Base-by-base conservation (phyloP, 2,888 invertebrate genomes). In the Theodoxus fluviatilis region DNA sequence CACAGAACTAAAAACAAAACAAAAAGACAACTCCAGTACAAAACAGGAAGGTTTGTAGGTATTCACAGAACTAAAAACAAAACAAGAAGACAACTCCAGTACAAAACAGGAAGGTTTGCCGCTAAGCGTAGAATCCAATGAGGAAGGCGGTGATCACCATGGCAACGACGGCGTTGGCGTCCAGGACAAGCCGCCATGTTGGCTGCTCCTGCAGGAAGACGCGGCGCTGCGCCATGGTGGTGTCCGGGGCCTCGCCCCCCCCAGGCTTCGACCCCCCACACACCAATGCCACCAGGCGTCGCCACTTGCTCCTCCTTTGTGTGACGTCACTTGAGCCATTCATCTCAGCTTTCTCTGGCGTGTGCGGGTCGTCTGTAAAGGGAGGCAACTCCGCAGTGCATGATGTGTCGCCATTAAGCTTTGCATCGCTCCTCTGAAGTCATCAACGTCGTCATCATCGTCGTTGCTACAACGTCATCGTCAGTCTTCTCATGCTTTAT, bases 71-170 rank as follows among this genome's bases (percentile, higher is more conserved):
- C n/a, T n/a, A n/a, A n/a, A n/a, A n/a, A n/a, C n/a, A n/a, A n/a
- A n/a, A n/a, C n/a, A n/a, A n/a, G n/a, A n/a, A n/a, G n/a, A n/a
- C n/a, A n/a, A n/a, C n/a, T n/a, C n/a, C n/a, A n/a, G n/a, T n/a
- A n/a, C n/a, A n/a, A n/a, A n/a, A n/a, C n/a, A n/a, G n/a, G n/a
- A n/a, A n/a, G n/a, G n/a, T n/a, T n/a, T n/a, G n/a, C n/a, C n/a
- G n/a, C n/a, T n/a, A n/a, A n/a, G n/a, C n/a, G 43, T 75, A 83
- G 67, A 76, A 83, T 1, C 83, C 83, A 35, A 77, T 76, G 15
- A 81, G 67, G 71, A 83, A 83, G 0, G 80, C 79, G 40, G 80
- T 75, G 9, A 81, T 74, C 0, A 76, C 71, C 4, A 83, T 69
- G 22, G 76, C 81, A 22, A 80, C 70, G 18, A 71, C 77, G 0